Conservation (phyloP, 1,140 invertebrate species). For the Zaprionus davidi region DNA sequence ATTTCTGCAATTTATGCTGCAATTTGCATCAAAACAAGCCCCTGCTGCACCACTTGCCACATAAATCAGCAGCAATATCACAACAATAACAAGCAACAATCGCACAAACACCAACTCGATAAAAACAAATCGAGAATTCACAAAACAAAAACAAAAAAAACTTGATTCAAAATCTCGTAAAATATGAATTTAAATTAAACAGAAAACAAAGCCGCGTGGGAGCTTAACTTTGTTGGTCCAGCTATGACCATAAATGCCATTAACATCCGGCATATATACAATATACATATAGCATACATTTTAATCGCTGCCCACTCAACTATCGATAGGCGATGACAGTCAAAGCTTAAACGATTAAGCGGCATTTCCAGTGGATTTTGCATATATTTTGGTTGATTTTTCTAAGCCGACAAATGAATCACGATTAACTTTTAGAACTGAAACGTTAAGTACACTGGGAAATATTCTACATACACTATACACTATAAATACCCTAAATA, state of each 20-base stretch:
- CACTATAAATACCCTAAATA: too few relatives aligned
- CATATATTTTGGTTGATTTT: background rate
- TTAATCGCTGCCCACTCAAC: background rate
- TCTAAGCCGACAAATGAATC: background rate
- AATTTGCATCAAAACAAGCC: constrained; percentile 18
- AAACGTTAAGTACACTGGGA: too few relatives aligned
- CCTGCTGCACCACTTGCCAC: background rate
- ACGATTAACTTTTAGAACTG: background rate
- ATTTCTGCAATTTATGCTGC: constrained; percentile 28
- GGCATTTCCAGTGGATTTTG: background rate
- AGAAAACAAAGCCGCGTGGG: background rate
- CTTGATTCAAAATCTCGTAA: background rate
- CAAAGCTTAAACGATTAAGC: background rate
- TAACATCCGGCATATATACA: background rate
- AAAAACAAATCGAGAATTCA: background rate
- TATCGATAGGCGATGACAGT: constrained; percentile 10
- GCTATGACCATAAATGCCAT: background rate
- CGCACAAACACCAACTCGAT: background rate
- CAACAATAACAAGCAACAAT: constrained; percentile 1
- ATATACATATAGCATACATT: background rate
- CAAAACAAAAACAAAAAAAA: background rate
- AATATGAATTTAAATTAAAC: constrained; percentile 6
- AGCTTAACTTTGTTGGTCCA: background rate
- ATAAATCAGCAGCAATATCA: background rate
- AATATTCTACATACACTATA: too few relatives aligned